Conservation (phyloP, 1,140 invertebrate genomes). For the Metaphire vulgaris region DNA sequence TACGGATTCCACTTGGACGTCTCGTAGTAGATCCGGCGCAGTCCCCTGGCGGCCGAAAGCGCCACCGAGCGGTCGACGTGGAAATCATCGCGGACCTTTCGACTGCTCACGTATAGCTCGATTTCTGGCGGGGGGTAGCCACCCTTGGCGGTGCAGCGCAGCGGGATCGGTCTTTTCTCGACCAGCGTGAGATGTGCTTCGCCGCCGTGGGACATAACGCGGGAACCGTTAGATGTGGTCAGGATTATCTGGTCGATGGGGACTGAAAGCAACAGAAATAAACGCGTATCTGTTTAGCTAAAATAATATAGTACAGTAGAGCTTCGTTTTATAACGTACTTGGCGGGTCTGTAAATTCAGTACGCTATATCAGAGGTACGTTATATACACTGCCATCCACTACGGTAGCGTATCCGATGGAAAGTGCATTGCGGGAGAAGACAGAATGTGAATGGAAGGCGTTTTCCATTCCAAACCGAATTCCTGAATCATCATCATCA, state of each 20-base stretch:
- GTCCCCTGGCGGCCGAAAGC: conserved; percentile 6
- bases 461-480: too few relatives aligned
- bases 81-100: conserved; percentile 12
- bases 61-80: background rate
- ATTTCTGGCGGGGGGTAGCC: conserved; percentile 26
- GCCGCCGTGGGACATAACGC: too few relatives aligned
- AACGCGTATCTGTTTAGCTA: too few relatives aligned
- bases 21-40: conserved; percentile 12
- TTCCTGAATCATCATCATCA: too few relatives aligned
- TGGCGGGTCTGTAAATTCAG: too few relatives aligned
- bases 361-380: too few relatives aligned
- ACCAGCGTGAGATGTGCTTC: background rate
- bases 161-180: conserved; percentile 6
- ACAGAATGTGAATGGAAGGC: too few relatives aligned
- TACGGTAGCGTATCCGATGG: too few relatives aligned
- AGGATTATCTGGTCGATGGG: background rate
- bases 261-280: background rate
- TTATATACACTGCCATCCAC: too few relatives aligned
- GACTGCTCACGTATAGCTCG: conserved; percentile 15
- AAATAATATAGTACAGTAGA: too few relatives aligned
- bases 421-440: too few relatives aligned
- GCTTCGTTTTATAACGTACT: too few relatives aligned
- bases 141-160: conserved; percentile 22
- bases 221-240: background rate
- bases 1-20: conserved; percentile 3